Evolutionary conservation across 2,113 vertebrate species (phyloP), one percentile per base, ranked within the genome.

Genomic region (Agapornis roseicollis): DNA sequence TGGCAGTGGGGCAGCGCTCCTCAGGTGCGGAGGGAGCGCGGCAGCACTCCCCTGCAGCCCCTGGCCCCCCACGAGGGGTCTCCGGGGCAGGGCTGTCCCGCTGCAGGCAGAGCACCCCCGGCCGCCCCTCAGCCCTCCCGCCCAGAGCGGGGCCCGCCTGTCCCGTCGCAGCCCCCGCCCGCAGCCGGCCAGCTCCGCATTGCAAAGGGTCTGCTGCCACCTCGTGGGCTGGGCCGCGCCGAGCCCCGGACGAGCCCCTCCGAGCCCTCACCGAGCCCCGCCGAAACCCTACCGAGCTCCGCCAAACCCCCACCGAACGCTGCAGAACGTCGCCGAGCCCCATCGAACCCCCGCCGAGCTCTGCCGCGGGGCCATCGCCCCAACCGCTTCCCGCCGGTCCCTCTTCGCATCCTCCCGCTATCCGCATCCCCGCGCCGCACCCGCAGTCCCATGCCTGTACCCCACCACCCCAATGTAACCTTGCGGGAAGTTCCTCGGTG

Each of bases 161-260:
- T 64, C 86, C 71, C 77, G 44, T 39, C 52, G 5, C 27, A 78
- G 82, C 88, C 66, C 50, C 78, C 64, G 64, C 61, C 76, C n/a
- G 63, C 58, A 29, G 37, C 86, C 50, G 29, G 56, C 46, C 47
- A 49, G 61, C 46, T 41, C 47, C 22, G 68, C 85, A 97, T 97
- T 94, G 68, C 95, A 89, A 95, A 90, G 97, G 95, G 91, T 97
- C 94, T 97, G 97, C 97, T 97, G 98, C 98, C 98, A 98, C 97
- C 98, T 98, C 96, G 97, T 97, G 98, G 98, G 73, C 83, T 78
- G 12, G 70, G 42, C 68, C 53, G 61, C 55, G 18, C 29, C 23
- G 66, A 55, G 53, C 18, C 24, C 50, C 12, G 53, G 25, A 25
- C 20, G 33, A 23, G 18, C 56, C 49, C 56, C 12, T 24, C 56